phyloP scores from a whole-genome alignment of 2,113 vertebrate species.

The Dicrurus megarhynchus region DNA sequence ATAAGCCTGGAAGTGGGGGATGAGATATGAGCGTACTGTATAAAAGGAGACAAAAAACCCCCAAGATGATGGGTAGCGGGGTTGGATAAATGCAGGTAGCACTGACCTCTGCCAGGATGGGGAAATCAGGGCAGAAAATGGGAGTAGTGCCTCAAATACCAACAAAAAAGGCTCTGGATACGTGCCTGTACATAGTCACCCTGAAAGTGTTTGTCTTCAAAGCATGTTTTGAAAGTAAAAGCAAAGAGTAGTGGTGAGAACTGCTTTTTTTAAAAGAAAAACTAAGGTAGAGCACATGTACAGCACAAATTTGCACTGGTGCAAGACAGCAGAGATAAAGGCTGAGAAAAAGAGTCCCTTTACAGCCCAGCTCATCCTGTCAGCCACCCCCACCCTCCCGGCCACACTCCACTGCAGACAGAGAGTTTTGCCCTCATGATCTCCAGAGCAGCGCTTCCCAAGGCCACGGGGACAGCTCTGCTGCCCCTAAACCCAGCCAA shows the following conservation, averaged over 20 bases:
- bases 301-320: neutral
- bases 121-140: neutral
- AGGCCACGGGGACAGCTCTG: neutral
- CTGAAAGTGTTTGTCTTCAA: neutral
- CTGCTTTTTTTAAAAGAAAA: neutral
- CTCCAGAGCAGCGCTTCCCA: neutral
- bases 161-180: neutral
- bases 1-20: neutral
- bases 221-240: neutral
- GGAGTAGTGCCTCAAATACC: neutral
- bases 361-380: neutral
- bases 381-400: neutral
- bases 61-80: neutral
- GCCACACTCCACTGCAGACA: conserved; percentile 20
- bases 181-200: fast-evolving
- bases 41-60: neutral
- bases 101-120: neutral
- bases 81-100: neutral
- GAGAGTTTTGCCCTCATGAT: neutral
- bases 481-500: neutral
- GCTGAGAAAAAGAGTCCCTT: conserved; percentile 13
- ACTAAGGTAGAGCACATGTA: neutral
- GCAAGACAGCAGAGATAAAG: neutral
- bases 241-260: neutral
- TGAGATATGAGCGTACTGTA: neutral